Evolutionary conservation across 2,888 invertebrate genomes (phyloP), one percentile per base, ranked within the genome.

Genomic region (Microctonus hyperodae): DNA sequence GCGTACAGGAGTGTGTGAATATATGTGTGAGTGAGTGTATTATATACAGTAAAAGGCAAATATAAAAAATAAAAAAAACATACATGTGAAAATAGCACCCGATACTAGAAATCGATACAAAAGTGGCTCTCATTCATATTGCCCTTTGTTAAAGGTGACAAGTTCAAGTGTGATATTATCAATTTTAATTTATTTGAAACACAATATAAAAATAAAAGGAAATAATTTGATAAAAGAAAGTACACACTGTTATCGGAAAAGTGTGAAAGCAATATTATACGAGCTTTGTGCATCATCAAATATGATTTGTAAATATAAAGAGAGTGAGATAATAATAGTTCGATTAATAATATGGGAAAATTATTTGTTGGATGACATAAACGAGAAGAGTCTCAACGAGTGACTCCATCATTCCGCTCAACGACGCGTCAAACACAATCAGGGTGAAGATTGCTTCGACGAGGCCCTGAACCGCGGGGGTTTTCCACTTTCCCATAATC

Each of bases 361-460:
- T 33, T 55, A 33, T 55, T 33, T 16, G 28, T 53, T 62, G 23
- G 37, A 51, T 53, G 62, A 62, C 37, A 31, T 44, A 28, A 48
- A 60, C 16, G 31, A 48, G n/a, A 35, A 25, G 37, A 55, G 57
- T 69, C 65, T 62, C 59, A 50, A 70, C 64, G 70, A 64, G 73
- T 74, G 73, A 73, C 77, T 79, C 74, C 78, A 80, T 80, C 78
- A 80, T 80, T 78, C 77, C 75, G 74, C 76, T 78, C 80, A 77
- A 79, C 78, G 81, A 80, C 71, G 80, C 78, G 79, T 81, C 77
- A 81, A 80, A 80, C 74, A 75, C 76, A 81, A 80, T 80, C 79
- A 81, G 73, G 74, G 74, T 75, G 70, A 75, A 79, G 78, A 80
- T 80, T 80, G 78, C 73, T 74, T 71, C 74, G 72, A 69, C 75